Evolutionary conservation across 2,797 vertebrate species (phyloP).

Genomic region (Argya squamiceps): DNA sequence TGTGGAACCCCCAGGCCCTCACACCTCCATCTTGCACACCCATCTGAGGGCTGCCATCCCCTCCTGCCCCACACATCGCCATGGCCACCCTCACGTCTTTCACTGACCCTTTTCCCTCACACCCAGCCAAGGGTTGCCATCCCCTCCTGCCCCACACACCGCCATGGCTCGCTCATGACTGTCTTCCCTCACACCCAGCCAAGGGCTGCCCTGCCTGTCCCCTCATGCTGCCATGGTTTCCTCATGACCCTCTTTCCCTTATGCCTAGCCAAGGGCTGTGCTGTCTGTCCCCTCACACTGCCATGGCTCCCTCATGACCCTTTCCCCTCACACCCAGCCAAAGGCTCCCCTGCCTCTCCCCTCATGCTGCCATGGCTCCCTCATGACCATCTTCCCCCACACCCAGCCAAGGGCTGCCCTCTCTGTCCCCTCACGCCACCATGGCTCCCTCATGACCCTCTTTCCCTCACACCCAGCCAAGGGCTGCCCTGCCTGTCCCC

Average conservation of each 20-base stretch:
- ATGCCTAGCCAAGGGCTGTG: rapidly evolving
- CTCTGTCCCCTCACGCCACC: rapidly evolving
- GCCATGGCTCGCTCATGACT: too few species aligned
- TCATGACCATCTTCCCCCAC: background rate
- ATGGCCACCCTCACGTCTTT: background rate
- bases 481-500: background rate
- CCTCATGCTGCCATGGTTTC: rapidly evolving
- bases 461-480: rapidly evolving
- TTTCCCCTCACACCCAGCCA: rapidly evolving
- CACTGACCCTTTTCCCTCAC: background rate
- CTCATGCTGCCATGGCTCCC: rapidly evolving
- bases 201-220: too few species aligned
- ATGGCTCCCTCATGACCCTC: background rate
- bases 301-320: background rate
- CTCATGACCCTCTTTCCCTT: background rate
- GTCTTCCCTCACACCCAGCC: background rate
- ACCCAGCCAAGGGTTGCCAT: background rate
- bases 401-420: too few species aligned
- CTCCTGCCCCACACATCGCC: rapidly evolving
- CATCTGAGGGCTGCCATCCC: rapidly evolving
- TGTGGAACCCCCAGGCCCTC: background rate
- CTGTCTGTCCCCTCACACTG: rapidly evolving
- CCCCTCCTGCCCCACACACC: too few species aligned
- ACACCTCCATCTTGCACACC: rapidly evolving
- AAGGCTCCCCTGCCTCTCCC: too few species aligned